Percentiles rank a stretch among this genome's conserved stretches.
phyloP scores from a whole-genome alignment of 2,113 vertebrate genomes.

The Equus quagga region DNA sequence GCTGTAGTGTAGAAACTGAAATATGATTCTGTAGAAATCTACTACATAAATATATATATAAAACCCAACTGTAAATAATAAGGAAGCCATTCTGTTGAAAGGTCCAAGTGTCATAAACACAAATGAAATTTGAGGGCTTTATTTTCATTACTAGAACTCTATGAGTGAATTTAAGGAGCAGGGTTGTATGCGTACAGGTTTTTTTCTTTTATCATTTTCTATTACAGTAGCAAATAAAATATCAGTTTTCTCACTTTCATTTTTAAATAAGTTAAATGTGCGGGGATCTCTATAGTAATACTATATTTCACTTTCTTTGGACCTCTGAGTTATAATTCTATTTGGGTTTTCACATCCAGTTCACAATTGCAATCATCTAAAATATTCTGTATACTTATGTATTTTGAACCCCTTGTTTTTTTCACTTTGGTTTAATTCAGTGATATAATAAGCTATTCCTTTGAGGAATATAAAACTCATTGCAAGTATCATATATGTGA shows the following conservation, averaged over 20 bases:
- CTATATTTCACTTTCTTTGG: constrained; percentile 9
- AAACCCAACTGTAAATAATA: background rate
- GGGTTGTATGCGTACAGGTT: background rate
- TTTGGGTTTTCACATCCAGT: background rate
- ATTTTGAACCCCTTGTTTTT: background rate
- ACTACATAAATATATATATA: background rate
- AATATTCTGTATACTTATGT: background rate
- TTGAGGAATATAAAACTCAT: background rate
- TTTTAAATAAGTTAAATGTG: constrained; percentile 11
- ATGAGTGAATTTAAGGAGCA: background rate
- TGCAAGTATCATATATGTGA: background rate
- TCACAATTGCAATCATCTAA: background rate
- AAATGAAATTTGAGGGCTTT: background rate
- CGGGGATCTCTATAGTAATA: background rate
- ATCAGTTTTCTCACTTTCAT: background rate
- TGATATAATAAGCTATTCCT: background rate
- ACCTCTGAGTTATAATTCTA: background rate
- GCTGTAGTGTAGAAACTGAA: background rate
- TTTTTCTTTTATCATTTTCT: background rate
- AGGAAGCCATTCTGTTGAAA: background rate
- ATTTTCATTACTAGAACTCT: background rate
- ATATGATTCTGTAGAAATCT: background rate
- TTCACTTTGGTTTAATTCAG: background rate
- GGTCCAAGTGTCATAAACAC: background rate
- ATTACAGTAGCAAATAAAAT: background rate